Evolutionary conservation across 2,797 vertebrate species (phyloP), one percentile per base, ranked within the genome.

Genomic region (Arremon aurantiirostris): DNA sequence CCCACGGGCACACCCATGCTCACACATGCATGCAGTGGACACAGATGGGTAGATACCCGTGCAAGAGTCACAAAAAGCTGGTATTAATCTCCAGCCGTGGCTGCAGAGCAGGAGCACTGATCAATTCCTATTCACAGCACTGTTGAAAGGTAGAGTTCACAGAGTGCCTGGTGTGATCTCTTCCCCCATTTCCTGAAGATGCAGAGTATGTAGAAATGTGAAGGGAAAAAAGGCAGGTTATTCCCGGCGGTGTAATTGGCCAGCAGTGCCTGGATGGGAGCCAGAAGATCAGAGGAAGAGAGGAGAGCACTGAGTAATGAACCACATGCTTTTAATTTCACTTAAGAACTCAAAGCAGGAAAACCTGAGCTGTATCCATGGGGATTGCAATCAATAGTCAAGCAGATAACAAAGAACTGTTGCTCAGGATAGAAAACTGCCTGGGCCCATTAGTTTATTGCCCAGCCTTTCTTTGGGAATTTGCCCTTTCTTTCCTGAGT

Each of bases 291-390:
- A 88, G 86, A 94, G 81, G 79, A 75, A 86, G 77, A 91, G 79
- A 80, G 53, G 82, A 91, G 82, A 94, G 65, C 86, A 55, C 72
- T 86, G 80, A 83, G 95, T 97, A 96, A 97, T 95, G 92, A 97
- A 95, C 78, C 30, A 3, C 80, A 93, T 77, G 86, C 96, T 97
- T 97, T 97, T 97, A 97, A 97, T 97, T 97, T 97, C 94, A 94
- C 96, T 96, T 95, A 96, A 95, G 94, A 94, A 93, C 96, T 95
- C 92, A 93, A 93, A 96, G 96, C 84, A 90, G 89, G 94, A 97
- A 96, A 97, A 96, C 91, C 94, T 94, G 94, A 96, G 91, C 93
- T 93, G 91, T 95, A 89, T 96, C 96, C 92, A 91, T 83, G 81
- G 96, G 96, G 94, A 96, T 9, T 85, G 92, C 80, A 94, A 96